Evolutionary conservation across 1,140 invertebrate species (phyloP).

Genomic region (Pseudachorutes palmiensis): DNA sequence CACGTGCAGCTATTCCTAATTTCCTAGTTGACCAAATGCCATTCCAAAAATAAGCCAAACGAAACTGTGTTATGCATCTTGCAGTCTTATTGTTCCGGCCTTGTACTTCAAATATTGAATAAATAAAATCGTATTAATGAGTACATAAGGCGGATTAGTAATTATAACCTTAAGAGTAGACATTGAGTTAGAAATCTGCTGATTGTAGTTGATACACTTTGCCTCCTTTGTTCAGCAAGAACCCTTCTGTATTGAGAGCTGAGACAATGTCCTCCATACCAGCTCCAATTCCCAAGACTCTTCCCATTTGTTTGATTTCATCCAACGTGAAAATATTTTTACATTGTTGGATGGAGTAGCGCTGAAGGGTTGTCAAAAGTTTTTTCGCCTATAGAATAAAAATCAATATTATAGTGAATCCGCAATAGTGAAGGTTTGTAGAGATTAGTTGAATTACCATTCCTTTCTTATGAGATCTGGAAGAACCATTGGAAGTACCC

Average conservation of each 20-base stretch:
- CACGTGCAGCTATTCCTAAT: too few species aligned
- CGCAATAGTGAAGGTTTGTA: too few species aligned
- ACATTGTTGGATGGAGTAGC: conserved; percentile 52
- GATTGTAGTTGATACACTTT: conserved; percentile 62
- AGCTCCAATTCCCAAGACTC: conserved; percentile 54
- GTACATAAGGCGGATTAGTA: too few species aligned
- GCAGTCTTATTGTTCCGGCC: too few species aligned
- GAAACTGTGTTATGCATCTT: too few species aligned
- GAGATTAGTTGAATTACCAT: conserved; percentile 6
- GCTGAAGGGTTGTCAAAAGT: conserved; percentile 62
- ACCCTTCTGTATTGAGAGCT: conserved; percentile 72
- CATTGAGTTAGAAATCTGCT: conserved; percentile 38
- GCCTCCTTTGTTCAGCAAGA: conserved; percentile 71
- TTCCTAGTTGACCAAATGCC: too few species aligned
- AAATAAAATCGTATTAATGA: too few species aligned
- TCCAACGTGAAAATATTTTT: conserved; percentile 64
- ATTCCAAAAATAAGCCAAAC: too few species aligned
- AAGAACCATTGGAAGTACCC: background rate
- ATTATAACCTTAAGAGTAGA: too few species aligned
- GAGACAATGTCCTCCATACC: conserved; percentile 59
- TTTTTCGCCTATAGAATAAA: conserved; percentile 55
- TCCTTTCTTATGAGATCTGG: conserved; percentile 15
- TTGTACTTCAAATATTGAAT: too few species aligned
- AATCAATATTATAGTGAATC: conserved; percentile 17
- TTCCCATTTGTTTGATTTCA: conserved; percentile 64